phyloP scores from a whole-genome alignment of 1,140 invertebrate genomes.

The Drosophila tsacasi region DNA sequence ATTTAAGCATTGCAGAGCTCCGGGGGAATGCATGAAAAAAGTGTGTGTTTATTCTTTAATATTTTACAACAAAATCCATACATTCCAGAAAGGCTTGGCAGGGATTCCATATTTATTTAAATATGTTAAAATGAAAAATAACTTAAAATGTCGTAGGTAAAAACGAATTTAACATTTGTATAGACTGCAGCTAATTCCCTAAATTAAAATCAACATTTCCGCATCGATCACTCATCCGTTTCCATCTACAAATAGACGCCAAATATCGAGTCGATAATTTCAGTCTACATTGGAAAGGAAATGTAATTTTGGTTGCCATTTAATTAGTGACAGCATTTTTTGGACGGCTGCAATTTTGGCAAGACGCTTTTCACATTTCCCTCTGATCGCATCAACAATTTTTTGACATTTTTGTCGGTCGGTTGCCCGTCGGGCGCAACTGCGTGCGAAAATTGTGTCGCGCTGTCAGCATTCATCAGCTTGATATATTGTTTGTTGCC shows the following conservation, averaged over 20 bases:
- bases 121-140: not conserved
- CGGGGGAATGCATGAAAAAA: not conserved
- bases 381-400: conserved; percentile 46
- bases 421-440: conserved; percentile 56
- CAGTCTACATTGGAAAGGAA: not conserved
- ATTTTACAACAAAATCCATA: not conserved
- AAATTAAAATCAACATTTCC: conserved; percentile 22
- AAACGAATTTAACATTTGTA: not conserved
- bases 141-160: not conserved
- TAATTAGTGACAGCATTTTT: conserved; percentile 59
- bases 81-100: not conserved
- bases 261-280: conserved; percentile 22
- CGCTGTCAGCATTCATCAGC: conserved; percentile 50
- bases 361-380: conserved; percentile 41
- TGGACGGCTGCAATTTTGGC: conserved; percentile 53
- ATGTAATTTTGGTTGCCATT: conserved; percentile 30
- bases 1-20: not conserved
- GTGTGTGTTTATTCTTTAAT: not conserved
- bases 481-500: conserved; percentile 66
- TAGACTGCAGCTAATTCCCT: not conserved
- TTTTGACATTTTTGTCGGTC: conserved; percentile 71
- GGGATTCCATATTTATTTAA: not conserved
- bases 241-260: conserved; percentile 9
- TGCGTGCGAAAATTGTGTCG: conserved; percentile 71
- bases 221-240: conserved; percentile 19